Percentiles rank a stretch among this genome's conserved stretches.
These are phyloP conservation scores for Meta bourneti DNA, from an alignment of 2,888 invertebrate species.

Conservation along the genomic window DNA sequence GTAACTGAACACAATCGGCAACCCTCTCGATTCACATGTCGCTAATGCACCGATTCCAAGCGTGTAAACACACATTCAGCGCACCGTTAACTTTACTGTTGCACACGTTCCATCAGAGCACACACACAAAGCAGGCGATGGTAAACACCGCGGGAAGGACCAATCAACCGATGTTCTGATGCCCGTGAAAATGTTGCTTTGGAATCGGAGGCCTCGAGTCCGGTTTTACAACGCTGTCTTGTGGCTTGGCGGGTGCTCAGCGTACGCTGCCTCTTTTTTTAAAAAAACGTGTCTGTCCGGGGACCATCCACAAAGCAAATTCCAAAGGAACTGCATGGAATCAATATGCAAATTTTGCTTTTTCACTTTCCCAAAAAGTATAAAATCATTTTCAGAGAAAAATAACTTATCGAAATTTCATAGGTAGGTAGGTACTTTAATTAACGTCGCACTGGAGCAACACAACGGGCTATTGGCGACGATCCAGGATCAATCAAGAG, in stretches of 20 bases:
- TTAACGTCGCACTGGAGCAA: no score
- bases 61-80: not conserved
- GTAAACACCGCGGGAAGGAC: not conserved
- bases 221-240: slow-evolving; percentile 12
- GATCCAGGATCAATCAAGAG: no score
- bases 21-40: no score
- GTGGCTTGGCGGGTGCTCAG: not conserved
- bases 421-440: no score
- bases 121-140: not conserved
- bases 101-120: not conserved
- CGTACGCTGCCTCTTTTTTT: not conserved
- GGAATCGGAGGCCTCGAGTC: slow-evolving; percentile 4
- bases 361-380: no score
- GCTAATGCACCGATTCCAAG: not conserved
- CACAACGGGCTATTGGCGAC: no score
- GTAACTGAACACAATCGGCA: no score
- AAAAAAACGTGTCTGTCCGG: not conserved
- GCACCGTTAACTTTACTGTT: slow-evolving; percentile 30
- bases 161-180: not conserved
- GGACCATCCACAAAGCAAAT: not conserved
- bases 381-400: no score
- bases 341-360: no score
- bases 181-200: not conserved
- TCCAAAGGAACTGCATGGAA: no score
- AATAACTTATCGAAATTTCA: no score